Base-by-base conservation (phyloP, 2,888 invertebrate species). In the Pristionchus japonicus region DNA sequence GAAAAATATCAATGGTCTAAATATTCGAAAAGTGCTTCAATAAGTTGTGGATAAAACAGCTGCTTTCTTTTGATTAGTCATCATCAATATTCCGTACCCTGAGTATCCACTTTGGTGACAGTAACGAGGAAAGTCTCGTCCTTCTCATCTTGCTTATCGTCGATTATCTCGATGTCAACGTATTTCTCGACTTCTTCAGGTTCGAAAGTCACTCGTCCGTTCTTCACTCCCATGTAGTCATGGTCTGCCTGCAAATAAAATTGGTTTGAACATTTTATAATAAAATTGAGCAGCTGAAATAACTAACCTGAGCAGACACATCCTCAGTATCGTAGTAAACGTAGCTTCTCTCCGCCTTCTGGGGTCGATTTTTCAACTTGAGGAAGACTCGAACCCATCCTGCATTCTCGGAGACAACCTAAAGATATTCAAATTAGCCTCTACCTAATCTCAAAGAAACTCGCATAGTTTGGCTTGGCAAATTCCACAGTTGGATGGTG, bases 111-210 rank as follows among this genome's bases (percentile, higher is more conserved):
- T 17, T 88, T 84, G 52, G 86, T 49, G 23, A 92, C 92, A 89
- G 96, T 95, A 31, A 96, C 94, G 91, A 96, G 96, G 94, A 96
- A 96, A 90, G 96, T 95, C 92, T 96, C 96, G 92, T 96, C 96
- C 93, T 96, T 96, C 92, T 96, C 96, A 23, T 52, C 52, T n/a
- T 20, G 52, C 43, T 95, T 95, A 88, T 96, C 96, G 1, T 95
- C 95, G 84, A 95, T 95, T 88, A 96, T 96, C 1, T 95, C 95
- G 82, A 96, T 43, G 34, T 83, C 82, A 15, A 83, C 52, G 37
- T 83, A 83, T 34, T 83, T 83, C 52, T 83, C 82, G 17, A 83
- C 52, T 27, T 83, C 82, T 23, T 31, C 52, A 1, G 49, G 34
- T 13, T 52, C 52, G 52, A 83, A 83, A 1, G 17, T 2, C 2